These are phyloP conservation scores for Pantherophis alleghaniensis DNA, from an alignment of 2,797 vertebrate genomes.

Conservation along the genomic window DNA sequence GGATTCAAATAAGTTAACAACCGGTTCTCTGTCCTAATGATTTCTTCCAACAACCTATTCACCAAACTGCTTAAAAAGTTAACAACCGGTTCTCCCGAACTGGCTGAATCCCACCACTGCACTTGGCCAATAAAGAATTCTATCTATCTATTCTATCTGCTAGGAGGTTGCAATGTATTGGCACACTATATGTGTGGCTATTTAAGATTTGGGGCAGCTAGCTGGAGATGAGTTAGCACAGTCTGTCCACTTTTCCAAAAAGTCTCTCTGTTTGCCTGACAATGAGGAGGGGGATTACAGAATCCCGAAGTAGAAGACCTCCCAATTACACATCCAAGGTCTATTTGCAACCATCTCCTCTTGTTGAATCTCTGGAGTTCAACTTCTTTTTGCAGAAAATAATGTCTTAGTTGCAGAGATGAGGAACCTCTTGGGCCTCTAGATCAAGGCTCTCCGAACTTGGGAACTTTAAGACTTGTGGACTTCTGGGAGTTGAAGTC, in stretches of 20 bases:
- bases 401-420: not conserved
- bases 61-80: too few relatives aligned
- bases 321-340: not conserved
- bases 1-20: too few relatives aligned
- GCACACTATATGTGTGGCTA: not conserved
- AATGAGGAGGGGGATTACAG: not conserved
- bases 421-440: not conserved
- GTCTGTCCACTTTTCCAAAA: not conserved
- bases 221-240: not conserved
- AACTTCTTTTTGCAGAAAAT: not conserved
- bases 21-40: too few relatives aligned
- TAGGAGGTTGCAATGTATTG: too few relatives aligned
- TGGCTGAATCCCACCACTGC: too few relatives aligned
- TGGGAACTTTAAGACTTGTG: not conserved
- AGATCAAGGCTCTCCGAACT: not conserved
- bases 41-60: too few relatives aligned
- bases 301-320: not conserved
- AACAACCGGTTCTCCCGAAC: too few relatives aligned
- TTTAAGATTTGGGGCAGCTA: not conserved
- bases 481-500: not conserved
- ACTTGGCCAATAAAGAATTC: too few relatives aligned
- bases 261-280: not conserved
- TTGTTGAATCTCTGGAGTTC: too few relatives aligned
- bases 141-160: too few relatives aligned
- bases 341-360: not conserved